Evolutionary conservation across 2,113 vertebrate genomes (phyloP).

Genomic region (Hucho hucho): DNA sequence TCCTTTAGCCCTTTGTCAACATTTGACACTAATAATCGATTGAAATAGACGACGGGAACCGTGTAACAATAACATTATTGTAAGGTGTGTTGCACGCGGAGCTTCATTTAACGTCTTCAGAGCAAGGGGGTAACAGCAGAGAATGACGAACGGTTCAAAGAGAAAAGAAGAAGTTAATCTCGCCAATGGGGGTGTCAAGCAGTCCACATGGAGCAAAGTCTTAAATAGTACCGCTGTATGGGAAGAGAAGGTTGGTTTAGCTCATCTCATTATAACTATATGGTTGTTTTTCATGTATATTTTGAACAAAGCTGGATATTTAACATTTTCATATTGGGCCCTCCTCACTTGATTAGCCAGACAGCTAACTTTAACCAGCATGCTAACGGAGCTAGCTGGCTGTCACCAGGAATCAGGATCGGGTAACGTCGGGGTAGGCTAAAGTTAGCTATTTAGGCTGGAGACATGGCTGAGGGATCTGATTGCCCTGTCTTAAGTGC

Average conservation of each 20-base stretch:
- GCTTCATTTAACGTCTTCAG: constrained; percentile 24
- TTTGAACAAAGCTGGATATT: background rate
- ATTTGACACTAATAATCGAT: background rate
- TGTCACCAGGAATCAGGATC: too few species aligned
- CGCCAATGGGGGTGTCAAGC: constrained; percentile 75
- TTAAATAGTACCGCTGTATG: constrained; percentile 73
- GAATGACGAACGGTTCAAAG: constrained; percentile 73
- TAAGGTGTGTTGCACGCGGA: background rate
- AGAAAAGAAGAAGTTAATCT: constrained; percentile 75
- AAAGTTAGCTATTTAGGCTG: too few species aligned
- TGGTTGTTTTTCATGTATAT: background rate
- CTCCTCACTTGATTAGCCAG: background rate
- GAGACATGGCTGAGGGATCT: too few species aligned
- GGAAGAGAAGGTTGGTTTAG: constrained; percentile 75
- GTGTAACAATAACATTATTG: background rate
- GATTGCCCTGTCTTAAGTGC: too few species aligned
- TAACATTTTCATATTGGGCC: background rate
- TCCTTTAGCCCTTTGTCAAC: constrained; percentile 25
- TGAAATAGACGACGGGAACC: background rate
- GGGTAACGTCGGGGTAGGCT: too few species aligned
- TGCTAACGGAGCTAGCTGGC: background rate
- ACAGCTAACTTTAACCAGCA: background rate
- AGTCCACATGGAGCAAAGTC: constrained; percentile 78
- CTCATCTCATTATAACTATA: background rate
- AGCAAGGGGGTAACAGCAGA: constrained; percentile 32